A percentile compares a stretch with the other conserved stretches of the same genome.
Conservation (phyloP, 2,113 vertebrate genomes). For the Rhinolophus sinicus region DNA sequence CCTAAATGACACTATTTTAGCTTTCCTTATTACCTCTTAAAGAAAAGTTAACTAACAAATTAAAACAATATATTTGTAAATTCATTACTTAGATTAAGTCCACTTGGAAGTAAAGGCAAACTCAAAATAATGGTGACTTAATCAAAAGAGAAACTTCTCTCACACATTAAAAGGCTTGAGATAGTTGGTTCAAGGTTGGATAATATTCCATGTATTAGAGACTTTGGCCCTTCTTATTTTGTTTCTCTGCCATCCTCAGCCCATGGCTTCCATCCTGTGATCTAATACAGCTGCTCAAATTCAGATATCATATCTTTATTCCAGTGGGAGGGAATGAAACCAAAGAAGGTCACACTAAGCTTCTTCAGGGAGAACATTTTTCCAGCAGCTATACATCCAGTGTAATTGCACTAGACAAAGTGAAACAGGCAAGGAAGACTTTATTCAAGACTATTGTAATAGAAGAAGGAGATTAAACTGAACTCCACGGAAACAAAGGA, state of each 20-base stretch:
- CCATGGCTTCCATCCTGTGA: neutral
- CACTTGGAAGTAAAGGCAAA: neutral
- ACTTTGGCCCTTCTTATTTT: neutral
- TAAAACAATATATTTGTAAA: neutral
- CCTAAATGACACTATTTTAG: neutral
- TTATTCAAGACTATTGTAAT: neutral
- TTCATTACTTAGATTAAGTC: neutral
- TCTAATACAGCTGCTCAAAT: neutral
- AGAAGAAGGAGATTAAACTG: neutral
- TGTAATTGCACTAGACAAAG: neutral
- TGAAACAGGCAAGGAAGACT: neutral
- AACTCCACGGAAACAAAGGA: neutral
- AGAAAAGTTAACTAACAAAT: neutral
- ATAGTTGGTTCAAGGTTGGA: too few relatives aligned
- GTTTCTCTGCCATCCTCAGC: neutral
- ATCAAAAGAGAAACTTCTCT: slow-evolving; percentile 9
- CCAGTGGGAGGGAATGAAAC: neutral
- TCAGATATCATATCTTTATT: neutral
- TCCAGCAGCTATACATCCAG: neutral
- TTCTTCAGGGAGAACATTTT: neutral
- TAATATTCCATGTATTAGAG: neutral
- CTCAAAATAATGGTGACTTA: neutral
- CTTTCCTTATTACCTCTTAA: neutral
- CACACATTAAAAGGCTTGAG: neutral
- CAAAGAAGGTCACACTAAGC: neutral